Evolutionary conservation across 2,797 vertebrate species (phyloP), one percentile per base, ranked within the genome.

Genomic region (Coranthus polyacanthus): DNA sequence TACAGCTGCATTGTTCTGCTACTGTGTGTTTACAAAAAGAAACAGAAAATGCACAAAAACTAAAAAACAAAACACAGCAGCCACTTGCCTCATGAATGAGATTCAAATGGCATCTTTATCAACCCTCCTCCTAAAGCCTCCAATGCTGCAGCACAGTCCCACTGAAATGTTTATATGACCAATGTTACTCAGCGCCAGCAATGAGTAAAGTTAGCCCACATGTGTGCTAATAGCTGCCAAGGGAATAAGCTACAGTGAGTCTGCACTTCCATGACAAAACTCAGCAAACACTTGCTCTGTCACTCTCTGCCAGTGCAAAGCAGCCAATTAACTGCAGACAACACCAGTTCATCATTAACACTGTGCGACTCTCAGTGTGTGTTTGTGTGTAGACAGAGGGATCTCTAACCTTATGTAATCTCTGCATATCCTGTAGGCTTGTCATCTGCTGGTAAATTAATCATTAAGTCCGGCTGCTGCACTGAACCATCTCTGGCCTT

Each of bases 361-460:
- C 50, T 12, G 26, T 2, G 21, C 63, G 62, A 59, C 69, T 75
- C 70, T 65, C 18, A 2, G 18, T 47, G 52, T 58, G 61, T 60
- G 53, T 74, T 18, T 65, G 59, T 66, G 66, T 68, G 72, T 41
- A 39, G 43, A 66, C 62, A 56, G 34, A 69, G 62, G 17, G 64
- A 81, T 86, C 63, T 80, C 72, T 83, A 65, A 78, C 80, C 78
- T 89, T 91, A 88, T 78, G 87, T 79, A 88, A 88, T 82, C 65
- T 37, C 15, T 72, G 76, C 73, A 71, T 75, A 54, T 85, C 79
- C 81, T 83, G 77, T 65, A 72, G 70, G 80, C 76, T 85, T 62
- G 81, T 90, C 89, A 86, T 89, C 88, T 85, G 82, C 78, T 79
- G 59, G 83, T 72, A 73, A 88, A 90, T 88, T 83, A 90, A 90